phyloP scores from a whole-genome alignment of 2,888 invertebrate species.

The Mechanitis mazaeus region DNA sequence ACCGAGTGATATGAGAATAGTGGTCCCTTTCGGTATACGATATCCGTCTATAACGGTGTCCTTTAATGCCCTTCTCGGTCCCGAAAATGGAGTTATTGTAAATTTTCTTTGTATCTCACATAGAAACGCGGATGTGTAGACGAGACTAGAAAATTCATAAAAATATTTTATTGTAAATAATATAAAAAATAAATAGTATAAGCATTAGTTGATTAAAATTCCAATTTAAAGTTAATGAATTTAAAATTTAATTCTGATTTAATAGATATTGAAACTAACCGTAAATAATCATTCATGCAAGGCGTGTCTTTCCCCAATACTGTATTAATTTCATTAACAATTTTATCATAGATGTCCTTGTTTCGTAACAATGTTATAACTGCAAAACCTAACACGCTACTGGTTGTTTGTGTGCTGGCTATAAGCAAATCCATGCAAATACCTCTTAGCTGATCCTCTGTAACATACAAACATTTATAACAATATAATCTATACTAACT shows the following conservation, averaged over 20 bases:
- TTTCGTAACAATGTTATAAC: conserved; percentile 74
- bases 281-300: background rate
- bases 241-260: too few relatives aligned
- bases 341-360: conserved; percentile 73
- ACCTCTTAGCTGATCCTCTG: conserved; percentile 35
- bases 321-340: conserved; percentile 76
- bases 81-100: conserved; percentile 70
- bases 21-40: conserved; percentile 64
- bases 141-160: conserved; percentile 47
- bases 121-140: conserved; percentile 72
- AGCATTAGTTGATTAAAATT: too few relatives aligned
- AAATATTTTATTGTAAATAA: too few relatives aligned
- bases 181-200: too few relatives aligned
- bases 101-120: conserved; percentile 74
- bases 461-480: background rate
- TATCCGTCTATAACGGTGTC: conserved; percentile 54
- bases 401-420: conserved; percentile 82
- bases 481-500: background rate
- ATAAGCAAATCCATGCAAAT: conserved; percentile 81
- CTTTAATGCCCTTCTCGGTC: conserved; percentile 61
- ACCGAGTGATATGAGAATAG: conserved; percentile 68
- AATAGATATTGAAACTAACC: background rate
- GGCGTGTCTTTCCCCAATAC: conserved; percentile 59
- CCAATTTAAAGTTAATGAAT: too few relatives aligned
- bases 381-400: conserved; percentile 77